Conservation (phyloP, 2,113 vertebrate genomes). For the Dinomys branickii region DNA sequence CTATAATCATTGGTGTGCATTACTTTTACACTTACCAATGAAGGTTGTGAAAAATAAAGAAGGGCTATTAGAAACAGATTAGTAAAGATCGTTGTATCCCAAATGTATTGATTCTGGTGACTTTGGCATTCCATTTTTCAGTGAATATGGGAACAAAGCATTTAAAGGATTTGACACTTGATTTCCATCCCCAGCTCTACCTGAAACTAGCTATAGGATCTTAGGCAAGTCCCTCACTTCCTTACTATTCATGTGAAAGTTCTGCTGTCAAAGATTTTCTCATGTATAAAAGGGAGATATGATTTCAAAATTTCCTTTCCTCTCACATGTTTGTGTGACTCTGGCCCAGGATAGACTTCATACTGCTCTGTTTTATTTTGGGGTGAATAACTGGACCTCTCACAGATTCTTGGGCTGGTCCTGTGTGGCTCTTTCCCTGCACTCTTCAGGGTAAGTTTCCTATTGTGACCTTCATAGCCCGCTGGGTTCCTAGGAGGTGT, state of each 20-base stretch:
- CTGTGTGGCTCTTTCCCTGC: background rate
- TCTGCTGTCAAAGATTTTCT: background rate
- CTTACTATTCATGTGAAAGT: background rate
- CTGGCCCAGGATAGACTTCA: background rate
- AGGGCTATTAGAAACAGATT: background rate
- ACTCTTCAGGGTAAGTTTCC: background rate
- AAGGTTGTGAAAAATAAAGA: background rate
- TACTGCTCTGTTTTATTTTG: background rate
- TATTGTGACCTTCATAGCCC: background rate
- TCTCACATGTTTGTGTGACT: background rate
- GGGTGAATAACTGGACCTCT: background rate
- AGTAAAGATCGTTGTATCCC: background rate
- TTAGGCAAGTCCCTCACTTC: background rate
- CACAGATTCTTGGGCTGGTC: background rate
- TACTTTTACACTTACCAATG: background rate
- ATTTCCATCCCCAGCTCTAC: background rate
- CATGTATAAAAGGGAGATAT: background rate
- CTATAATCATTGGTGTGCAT: background rate
- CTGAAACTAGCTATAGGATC: background rate
- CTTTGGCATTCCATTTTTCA: background rate
- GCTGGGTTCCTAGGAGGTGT: background rate
- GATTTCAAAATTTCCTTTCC: slow-evolving; percentile 14
- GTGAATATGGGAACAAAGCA: background rate
- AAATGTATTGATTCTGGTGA: background rate
- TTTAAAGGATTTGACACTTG: background rate